Conservation (phyloP, 2,888 invertebrate genomes). For the Halictus quadricinctus region DNA sequence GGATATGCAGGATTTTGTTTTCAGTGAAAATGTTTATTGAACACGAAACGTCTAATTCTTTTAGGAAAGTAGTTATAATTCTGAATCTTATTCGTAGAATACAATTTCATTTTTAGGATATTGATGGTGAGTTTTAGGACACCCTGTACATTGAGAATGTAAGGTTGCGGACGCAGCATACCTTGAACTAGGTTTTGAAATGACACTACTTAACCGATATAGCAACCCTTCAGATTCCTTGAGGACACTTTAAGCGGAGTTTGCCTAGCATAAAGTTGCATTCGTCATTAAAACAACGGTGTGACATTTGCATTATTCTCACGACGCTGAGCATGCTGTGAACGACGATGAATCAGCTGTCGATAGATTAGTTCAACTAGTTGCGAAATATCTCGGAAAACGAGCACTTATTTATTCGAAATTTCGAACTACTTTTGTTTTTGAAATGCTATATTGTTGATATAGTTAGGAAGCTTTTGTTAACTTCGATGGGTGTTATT, state of each 20-base stretch:
- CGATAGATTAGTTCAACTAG: neutral
- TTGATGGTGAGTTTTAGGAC: neutral
- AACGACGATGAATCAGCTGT: neutral
- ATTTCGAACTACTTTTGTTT: too few species aligned
- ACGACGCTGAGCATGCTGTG: neutral
- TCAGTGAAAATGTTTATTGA: neutral
- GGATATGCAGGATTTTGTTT: neutral
- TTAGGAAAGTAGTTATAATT: neutral
- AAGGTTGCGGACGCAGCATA: neutral
- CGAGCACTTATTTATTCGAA: neutral
- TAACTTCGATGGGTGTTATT: neutral
- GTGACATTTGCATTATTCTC: neutral
- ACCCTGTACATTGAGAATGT: neutral
- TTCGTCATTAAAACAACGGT: slow-evolving; percentile 2
- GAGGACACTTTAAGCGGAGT: neutral
- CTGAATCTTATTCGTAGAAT: neutral
- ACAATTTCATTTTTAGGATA: neutral
- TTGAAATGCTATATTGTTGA: too few species aligned
- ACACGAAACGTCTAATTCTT: too few species aligned
- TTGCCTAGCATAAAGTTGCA: neutral
- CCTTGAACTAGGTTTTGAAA: slow-evolving; percentile 9
- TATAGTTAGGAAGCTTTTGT: neutral
- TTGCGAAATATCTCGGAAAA: neutral
- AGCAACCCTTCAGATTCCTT: slow-evolving; percentile 15
- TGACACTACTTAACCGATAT: slow-evolving; percentile 38